Base-by-base conservation (phyloP, 2,888 invertebrate genomes). In the Hydriomena furcata region DNA sequence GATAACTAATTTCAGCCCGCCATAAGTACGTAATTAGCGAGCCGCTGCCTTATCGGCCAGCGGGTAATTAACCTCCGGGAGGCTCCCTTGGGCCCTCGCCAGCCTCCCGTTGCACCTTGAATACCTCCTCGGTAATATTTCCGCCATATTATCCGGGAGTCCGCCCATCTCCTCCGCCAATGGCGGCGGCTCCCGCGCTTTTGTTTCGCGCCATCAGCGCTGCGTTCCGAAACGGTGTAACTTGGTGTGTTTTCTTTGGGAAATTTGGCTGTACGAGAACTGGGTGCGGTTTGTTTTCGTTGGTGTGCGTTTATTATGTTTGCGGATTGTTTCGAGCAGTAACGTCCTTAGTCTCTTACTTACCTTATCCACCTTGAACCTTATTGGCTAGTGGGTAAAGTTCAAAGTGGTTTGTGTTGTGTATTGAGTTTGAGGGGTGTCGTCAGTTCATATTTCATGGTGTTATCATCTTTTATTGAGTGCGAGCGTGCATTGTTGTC, bases 401-500 rank as follows among this genome's bases (percentile, higher is more conserved):
- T 66, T 31, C 43, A 64, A 8, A 60, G 61, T 74, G 1, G 31
- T 7, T 59, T 62, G 47, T 43, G 20, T 20, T 37, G 55, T 58
- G 67, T 36, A 62, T 55, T 50, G 60, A 47, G 67, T 61, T 36
- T 64, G 79, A 80, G 82, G 85, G 85, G 85, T 84, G 76, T 80
- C 76, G 74, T 72, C 79, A 84, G 88, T 89, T 88, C 89, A 89
- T 89, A 90, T 88, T 90, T 90, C 88, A 89, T 84, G 66, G 81
- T 84, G 89, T 88, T 90, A 90, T 90, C 89, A 89, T 90, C 87
- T 88, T 90, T 90, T 90, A 90, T 90, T 87, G 88, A 90, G 89
- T 90, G 89, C 82, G 85, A 87, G 88, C 75, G 79, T 79, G 87
- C 72, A 86, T 89, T 89, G 89, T 90, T 85, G 87, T 80, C 82